Percentiles rank a stretch among this genome's conserved stretches.
These are phyloP conservation scores for Acanthisitta chloris DNA, from an alignment of 2,113 vertebrate genomes.

Conservation along the genomic window DNA sequence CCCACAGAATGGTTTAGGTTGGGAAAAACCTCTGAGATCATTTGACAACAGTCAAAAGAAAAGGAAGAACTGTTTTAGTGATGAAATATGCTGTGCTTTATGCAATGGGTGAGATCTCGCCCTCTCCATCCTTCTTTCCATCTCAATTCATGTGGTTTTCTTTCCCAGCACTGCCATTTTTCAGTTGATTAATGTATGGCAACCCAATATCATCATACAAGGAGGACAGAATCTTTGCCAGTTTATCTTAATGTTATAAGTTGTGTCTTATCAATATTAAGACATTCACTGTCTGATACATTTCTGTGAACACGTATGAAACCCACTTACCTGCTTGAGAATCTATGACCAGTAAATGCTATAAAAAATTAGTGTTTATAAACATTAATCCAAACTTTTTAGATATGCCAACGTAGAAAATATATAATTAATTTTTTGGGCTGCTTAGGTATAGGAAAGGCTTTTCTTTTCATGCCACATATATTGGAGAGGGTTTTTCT, in stretches of 20 bases:
- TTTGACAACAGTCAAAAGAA: neutral
- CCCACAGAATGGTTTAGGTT: neutral
- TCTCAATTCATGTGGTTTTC: neutral
- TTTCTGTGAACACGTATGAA: neutral
- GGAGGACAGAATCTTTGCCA: neutral
- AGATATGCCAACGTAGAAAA: neutral
- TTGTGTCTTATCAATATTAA: neutral
- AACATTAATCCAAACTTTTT: neutral
- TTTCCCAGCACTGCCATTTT: neutral
- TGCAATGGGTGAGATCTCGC: neutral
- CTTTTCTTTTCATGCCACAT: neutral
- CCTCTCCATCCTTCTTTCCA: neutral
- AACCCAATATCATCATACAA: neutral
- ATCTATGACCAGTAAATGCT: neutral
- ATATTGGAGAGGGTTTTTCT: neutral
- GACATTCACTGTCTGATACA: rapidly evolving
- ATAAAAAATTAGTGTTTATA: neutral
- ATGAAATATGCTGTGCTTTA: neutral
- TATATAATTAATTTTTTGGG: neutral
- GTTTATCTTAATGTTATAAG: too few species aligned
- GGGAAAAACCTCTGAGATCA: neutral
- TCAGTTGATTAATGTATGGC: neutral
- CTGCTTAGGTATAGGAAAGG: neutral
- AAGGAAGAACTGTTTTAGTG: neutral
- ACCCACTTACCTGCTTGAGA: neutral